A percentile compares a stretch with the other conserved stretches of the same genome.
These are phyloP conservation scores for Drosophila kanekoi DNA, from an alignment of 2,888 invertebrate genomes.

Conservation along the genomic window DNA sequence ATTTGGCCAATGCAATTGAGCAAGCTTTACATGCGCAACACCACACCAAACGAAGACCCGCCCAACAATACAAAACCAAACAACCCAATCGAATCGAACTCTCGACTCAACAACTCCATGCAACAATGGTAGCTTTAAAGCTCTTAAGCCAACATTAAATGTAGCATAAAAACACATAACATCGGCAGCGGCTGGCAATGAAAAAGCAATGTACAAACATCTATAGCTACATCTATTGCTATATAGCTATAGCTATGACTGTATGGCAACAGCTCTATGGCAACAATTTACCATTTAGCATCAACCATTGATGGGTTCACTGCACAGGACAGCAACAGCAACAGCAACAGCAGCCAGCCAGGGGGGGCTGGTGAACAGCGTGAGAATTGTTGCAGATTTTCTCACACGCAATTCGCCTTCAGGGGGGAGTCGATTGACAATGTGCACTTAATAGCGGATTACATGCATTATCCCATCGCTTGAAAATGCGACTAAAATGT, in stretches of 20 bases:
- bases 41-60: background rate
- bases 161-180: conserved; percentile 84
- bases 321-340: conserved; percentile 60
- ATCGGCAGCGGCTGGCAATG: conserved; percentile 48
- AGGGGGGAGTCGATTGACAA: conserved; percentile 72
- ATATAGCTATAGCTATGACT: conserved; percentile 20
- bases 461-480: conserved; percentile 82
- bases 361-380: conserved; percentile 63
- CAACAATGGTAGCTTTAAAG: conserved; percentile 83
- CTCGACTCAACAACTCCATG: conserved; percentile 55
- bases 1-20: conserved; percentile 43
- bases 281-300: conserved; percentile 63
- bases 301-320: conserved; percentile 71
- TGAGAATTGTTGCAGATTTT: conserved; percentile 83
- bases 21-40: conserved; percentile 18
- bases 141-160: conserved; percentile 85
- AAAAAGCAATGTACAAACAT: conserved; percentile 36
- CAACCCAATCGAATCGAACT: conserved; percentile 33
- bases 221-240: conserved; percentile 30
- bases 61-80: conserved; percentile 12
- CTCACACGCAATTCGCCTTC: conserved; percentile 68
- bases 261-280: conserved; percentile 41
- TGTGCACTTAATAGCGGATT: conserved; percentile 83
- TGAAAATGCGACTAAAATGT: conserved; percentile 76
- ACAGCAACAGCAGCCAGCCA: conserved; percentile 29